These are phyloP conservation scores for Passerculus sandwichensis DNA, from an alignment of 2,797 vertebrate genomes.

Conservation along the genomic window DNA sequence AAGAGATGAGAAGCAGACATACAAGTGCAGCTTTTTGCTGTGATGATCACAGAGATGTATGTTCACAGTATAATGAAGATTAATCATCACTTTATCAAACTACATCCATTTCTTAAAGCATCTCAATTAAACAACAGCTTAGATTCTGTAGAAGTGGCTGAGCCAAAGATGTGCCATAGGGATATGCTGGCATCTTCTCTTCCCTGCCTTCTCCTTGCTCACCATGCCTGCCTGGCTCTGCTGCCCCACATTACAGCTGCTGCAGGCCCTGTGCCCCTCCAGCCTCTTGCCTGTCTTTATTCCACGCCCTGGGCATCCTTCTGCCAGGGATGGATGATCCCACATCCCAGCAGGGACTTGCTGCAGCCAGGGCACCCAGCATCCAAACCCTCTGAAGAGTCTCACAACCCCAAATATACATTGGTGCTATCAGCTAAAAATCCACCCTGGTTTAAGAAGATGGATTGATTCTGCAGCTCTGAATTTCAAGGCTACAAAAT, in stretches of 20 bases:
- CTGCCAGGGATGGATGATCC: not conserved
- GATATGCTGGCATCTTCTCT: not conserved
- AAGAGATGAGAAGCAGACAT: not conserved
- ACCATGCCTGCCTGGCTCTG: fast-evolving
- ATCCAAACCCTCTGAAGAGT: not conserved
- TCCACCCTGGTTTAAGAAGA: not conserved
- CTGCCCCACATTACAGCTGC: not conserved
- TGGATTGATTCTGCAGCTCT: not conserved
- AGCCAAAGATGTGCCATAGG: not conserved
- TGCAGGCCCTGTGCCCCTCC: not conserved
- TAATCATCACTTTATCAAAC: conserved; percentile 35
- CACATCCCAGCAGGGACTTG: not conserved
- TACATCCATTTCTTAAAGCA: not conserved
- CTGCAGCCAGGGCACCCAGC: not conserved
- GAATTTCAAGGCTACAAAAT: not conserved
- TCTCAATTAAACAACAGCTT: conserved; percentile 25
- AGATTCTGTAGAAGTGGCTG: not conserved
- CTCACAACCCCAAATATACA: not conserved
- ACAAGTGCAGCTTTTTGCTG: not conserved
- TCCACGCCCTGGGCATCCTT: not conserved
- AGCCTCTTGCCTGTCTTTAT: not conserved
- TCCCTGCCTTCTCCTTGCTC: not conserved
- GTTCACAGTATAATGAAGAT: not conserved
- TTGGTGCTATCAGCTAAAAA: not conserved
- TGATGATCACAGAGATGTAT: not conserved